These are phyloP conservation scores for Erebia aethiops DNA, from an alignment of 2,888 invertebrate species.

Conservation along the genomic window DNA sequence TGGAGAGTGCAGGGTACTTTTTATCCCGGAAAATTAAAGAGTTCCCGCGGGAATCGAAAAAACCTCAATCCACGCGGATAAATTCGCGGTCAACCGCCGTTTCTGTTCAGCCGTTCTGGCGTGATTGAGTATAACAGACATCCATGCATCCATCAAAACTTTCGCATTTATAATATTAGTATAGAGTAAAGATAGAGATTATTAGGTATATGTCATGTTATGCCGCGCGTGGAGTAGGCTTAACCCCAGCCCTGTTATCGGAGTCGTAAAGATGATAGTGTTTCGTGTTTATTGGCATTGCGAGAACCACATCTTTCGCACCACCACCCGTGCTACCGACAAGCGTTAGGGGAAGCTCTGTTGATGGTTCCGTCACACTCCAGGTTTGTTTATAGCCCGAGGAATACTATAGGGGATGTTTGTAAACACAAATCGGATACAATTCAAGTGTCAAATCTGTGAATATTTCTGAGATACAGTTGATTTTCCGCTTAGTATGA, in stretches of 20 bases:
- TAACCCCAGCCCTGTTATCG: slow-evolving; percentile 35
- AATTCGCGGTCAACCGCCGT: too few relatives aligned
- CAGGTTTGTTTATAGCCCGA: background rate
- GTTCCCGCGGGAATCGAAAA: too few relatives aligned
- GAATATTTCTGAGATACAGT: too few relatives aligned
- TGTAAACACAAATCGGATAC: background rate
- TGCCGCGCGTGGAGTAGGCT: slow-evolving; percentile 26
- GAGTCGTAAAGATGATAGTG: slow-evolving; percentile 40
- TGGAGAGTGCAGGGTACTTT: too few relatives aligned
- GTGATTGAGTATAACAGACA: too few relatives aligned
- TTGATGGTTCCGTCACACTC: background rate
- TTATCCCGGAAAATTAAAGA: too few relatives aligned
- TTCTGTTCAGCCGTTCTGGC: too few relatives aligned
- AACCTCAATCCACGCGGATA: background rate
- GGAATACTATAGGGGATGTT: background rate
- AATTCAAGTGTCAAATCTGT: background rate
- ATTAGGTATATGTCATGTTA: too few relatives aligned
- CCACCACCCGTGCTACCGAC: slow-evolving; percentile 20
- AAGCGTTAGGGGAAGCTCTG: background rate
- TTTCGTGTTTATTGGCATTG: slow-evolving; percentile 38
- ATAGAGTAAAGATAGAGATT: too few relatives aligned
- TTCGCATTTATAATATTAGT: too few relatives aligned
- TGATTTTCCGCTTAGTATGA: too few relatives aligned
- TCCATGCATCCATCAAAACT: too few relatives aligned
- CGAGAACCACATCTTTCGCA: slow-evolving; percentile 33